Base-by-base conservation (phyloP, 2,888 invertebrate genomes). In the Apomyelois bistriatella region DNA sequence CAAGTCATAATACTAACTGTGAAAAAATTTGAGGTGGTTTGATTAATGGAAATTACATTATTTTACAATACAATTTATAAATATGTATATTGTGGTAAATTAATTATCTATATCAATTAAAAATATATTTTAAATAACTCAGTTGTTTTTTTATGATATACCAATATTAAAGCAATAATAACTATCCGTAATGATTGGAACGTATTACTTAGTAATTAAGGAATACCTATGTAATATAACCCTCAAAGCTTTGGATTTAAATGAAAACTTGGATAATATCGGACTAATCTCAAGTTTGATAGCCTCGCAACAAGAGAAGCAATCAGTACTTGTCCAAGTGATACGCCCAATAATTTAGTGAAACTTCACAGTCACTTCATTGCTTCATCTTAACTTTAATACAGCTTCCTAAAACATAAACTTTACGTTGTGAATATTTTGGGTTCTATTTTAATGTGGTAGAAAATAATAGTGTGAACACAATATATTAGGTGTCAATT, bases 311-410 rank as follows among this genome's bases (percentile, higher is more conserved):
- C 68, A 73, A 73, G 64, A 64, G 64, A 65, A 69, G 67, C 68
- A 72, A 74, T 71, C 72, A 72, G 64, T 55, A 52, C 53, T 58
- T 55, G 55, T 65, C 64, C 61, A 66, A 64, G 61, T 67, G 64
- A 67, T 64, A 68, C 70, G 70, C 66, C 61, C 66, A 66, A 68
- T 72, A 60, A 62, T 62, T 66, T 61, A 38, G 50, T 56, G 57
- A 58, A 65, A 61, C 53, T 56, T 53, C 52, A 42, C 52, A 52
- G 52, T 49, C 50, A 53, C 55, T 52, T 55, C 53, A 58, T 55
- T 53, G 43, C 52, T 55, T 30, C 22, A 50, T 48, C 22, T 12
- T 13, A 40, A 49, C 36, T 43, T 43, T 28, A 13, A 15, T 13
- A 43, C 1, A n/a, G 17, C 42, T 9, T 32, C 8, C 32, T 7